Evolutionary conservation across 2,797 vertebrate species (phyloP).

Genomic region (Nyctibius grandis): DNA sequence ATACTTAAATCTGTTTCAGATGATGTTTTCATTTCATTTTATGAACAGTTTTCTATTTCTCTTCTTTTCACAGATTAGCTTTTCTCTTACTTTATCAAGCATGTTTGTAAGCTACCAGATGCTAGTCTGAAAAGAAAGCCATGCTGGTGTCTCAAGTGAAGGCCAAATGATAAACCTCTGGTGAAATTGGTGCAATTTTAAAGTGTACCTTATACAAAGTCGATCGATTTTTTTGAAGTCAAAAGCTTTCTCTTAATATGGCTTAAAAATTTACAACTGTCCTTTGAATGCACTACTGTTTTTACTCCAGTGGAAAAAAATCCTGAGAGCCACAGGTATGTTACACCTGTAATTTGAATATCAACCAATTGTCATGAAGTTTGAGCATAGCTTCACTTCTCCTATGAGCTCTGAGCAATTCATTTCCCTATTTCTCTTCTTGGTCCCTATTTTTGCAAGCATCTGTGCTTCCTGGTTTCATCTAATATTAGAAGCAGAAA

Average conservation of each 20-base stretch:
- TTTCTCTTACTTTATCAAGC: background rate
- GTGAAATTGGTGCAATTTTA: background rate
- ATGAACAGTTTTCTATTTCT: background rate
- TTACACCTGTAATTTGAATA: background rate
- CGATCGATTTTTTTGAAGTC: background rate
- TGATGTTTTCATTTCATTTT: background rate
- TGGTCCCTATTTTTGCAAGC: slow-evolving; percentile 22
- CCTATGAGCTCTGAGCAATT: background rate
- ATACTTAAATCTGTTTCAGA: background rate
- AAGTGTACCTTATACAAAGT: background rate
- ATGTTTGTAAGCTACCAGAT: background rate
- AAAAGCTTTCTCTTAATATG: background rate
- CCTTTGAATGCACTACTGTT: background rate
- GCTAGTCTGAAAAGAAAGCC: background rate
- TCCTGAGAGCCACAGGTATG: background rate
- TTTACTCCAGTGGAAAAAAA: background rate
- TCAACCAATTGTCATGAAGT: background rate
- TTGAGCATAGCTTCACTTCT: background rate
- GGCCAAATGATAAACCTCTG: background rate
- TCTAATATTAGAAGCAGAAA: slow-evolving; percentile 19
- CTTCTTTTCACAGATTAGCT: background rate
- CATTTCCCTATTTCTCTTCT: slow-evolving; percentile 27
- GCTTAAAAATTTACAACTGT: background rate
- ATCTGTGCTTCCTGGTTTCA: slow-evolving; percentile 46
- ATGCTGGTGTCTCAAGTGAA: background rate